Conservation (phyloP, 2,113 vertebrate genomes). For the Rattus norvegicus region GRCr8 NC_086028.1:102053001-102053500, state of each 20-base stretch:
- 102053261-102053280: background rate
- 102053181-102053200: background rate
- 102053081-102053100: background rate
- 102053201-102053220: background rate
- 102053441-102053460: background rate
- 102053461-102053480: background rate
- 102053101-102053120: background rate
- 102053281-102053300: no score
- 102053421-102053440: no score
- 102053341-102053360: background rate
- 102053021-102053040: background rate
- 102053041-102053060: background rate
- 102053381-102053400: background rate
- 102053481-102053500: background rate
- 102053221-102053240: background rate
- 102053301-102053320: background rate
- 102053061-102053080: background rate
- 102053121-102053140: background rate
- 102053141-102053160: background rate
- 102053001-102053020: background rate
- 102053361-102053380: background rate
- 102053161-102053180: background rate
- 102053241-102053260: background rate
- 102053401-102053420: background rate
- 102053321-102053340: background rate